Evolutionary conservation across 2,888 invertebrate species (phyloP), one percentile per base, ranked within the genome.

Genomic region (Nudaria mundana): DNA sequence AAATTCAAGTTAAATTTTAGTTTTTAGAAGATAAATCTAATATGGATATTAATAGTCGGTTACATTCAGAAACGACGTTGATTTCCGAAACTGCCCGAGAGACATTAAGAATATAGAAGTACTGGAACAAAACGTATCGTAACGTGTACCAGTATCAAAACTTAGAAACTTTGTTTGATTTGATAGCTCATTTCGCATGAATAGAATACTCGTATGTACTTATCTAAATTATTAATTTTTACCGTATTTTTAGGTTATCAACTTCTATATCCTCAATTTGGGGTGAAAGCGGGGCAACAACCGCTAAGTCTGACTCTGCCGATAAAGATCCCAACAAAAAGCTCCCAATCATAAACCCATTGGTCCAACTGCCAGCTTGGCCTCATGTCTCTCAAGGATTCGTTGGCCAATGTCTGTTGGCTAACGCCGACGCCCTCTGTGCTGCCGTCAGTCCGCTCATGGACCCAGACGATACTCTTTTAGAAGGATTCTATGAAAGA

Each of bases 401-500:
- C 63, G 97, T 98, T 63, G 97, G 98, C 65, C 97, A 98, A 85
- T 98, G 98, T 63, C 91, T 98, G 14, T 85, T 98, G 48, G 98
- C 98, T 32, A 98, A 98, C 74, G 98, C 98, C 3, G 98, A 98
- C 73, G 97, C 98, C 1, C 89, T 98, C 3, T 98, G 98, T 77
- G 98, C 98, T 1, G 97, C 98, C 1, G 98, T 97, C n/a, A 96
- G 97, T 45, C 97, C 98, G 0, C 85, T 98, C 7, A 96, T 98
- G 94, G 97, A 97, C 73, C 95, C 96, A 0, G 97, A 97, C 66
- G 96, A 97, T 67, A 95, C 95, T 0, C 87, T 96, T 1, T 85
- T 95, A 70, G 97, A 97, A 86, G 97, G 97, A 0, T 96, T 94
- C 77, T 95, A 95, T 63, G 98, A 99, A 81, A 93, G 95, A 56